phyloP scores from a whole-genome alignment of 2,113 vertebrate genomes.

The Alethe castanea region DNA sequence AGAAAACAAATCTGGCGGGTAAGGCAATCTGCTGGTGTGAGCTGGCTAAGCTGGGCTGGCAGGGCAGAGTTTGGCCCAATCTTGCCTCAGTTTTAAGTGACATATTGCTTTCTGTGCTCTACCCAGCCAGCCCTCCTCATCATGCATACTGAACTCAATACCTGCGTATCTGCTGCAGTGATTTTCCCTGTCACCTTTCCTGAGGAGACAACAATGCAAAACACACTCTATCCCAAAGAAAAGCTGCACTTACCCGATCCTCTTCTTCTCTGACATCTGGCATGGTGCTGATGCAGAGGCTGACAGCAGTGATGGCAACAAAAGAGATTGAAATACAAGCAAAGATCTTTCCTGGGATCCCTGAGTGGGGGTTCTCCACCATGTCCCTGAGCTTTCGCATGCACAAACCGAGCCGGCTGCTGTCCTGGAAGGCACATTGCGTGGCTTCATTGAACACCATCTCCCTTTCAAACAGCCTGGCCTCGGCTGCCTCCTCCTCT shows the following conservation, averaged over 20 bases:
- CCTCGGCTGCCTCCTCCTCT: conserved; percentile 88
- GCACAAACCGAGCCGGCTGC: conserved; percentile 63
- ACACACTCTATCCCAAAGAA: neutral
- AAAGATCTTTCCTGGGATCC: conserved; percentile 92
- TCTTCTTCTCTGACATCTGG: conserved; percentile 93
- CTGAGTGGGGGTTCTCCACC: conserved; percentile 93
- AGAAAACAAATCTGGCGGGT: neutral
- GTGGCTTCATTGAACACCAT: conserved; percentile 60
- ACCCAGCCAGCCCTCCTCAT: neutral
- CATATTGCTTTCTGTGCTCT: neutral
- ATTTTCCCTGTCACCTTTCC: neutral
- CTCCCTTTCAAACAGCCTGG: conserved; percentile 72
- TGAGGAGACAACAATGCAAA: neutral
- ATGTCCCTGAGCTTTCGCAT: conserved; percentile 87
- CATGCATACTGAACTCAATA: neutral
- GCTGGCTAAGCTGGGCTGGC: neutral
- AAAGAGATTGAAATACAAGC: conserved; percentile 91
- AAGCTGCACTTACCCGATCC: conserved; percentile 84
- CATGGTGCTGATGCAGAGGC: conserved; percentile 96
- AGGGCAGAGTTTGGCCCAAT: neutral
- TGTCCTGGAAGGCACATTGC: conserved; percentile 64
- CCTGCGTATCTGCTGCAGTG: neutral
- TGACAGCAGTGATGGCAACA: conserved; percentile 92
- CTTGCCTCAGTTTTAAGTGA: neutral
- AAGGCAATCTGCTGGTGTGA: neutral